Base-by-base conservation (phyloP, 2,888 invertebrate genomes). In the Cantharis rufa region DNA sequence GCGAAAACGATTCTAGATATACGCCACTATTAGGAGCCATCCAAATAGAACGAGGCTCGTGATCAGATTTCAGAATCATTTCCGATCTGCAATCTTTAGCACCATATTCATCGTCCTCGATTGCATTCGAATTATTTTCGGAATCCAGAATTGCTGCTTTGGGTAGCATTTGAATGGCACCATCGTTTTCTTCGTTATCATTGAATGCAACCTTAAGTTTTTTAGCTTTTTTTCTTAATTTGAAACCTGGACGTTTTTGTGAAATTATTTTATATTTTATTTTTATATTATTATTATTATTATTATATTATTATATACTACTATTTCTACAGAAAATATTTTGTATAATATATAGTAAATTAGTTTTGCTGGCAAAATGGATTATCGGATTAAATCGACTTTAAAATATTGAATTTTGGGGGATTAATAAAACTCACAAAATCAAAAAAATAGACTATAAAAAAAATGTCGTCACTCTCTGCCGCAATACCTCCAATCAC, bases 31-130 rank as follows among this genome's bases (percentile, higher is more conserved):
- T 27, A 10, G 10, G 10, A 10, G 27, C 27, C 10, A 27, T 1
- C 64, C 21, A 21, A 5, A 21, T 4, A 1, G 21, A 5, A 21
- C 21, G 21, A 21, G 1, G 5, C 21, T 21, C 21, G 21, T 21
- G 95, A 87, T 99, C 99, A 2, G 91, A 85, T 86, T 98, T 98
- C 9, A 99, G 88, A 27, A 91, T 89, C 94, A 99, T 95, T 88
- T 96, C 95, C 16, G 90, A 90, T 81, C 97, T 92, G 87, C 97
- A 97, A 90, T 99, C 98, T 89, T 98, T 98, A 3, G 98, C 98
- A 24, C 98, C 98, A 89, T 96, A 98, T 86, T 98, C 98, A 90
- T 98, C 98, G 86, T 97, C 96, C 48, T 92, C 32, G 10, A 4
- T 91, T 0, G 93, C 92, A 75, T 92, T 92, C 13, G 13, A 5